Evolutionary conservation across 1,140 invertebrate species (phyloP).

Genomic region (Bombus superbus): DNA sequence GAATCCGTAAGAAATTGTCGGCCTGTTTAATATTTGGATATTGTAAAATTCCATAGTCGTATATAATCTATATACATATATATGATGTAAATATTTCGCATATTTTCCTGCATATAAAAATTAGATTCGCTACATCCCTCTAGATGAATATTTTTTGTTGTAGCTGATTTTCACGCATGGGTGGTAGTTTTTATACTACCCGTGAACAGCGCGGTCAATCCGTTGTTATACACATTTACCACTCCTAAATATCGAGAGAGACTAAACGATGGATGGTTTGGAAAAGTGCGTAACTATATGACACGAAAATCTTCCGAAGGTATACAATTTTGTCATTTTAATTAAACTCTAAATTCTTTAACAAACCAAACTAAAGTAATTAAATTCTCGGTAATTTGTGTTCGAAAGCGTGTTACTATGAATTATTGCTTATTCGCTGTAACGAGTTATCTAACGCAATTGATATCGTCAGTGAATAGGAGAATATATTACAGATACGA

Average conservation of each 20-base stretch:
- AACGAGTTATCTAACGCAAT: background rate
- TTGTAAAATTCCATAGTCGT: too few species aligned
- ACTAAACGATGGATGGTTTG: conserved; percentile 74
- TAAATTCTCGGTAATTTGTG: background rate
- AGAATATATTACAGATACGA: conserved; percentile 66
- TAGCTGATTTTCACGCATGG: conserved; percentile 89
- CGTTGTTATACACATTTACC: conserved; percentile 91
- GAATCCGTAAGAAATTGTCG: too few species aligned
- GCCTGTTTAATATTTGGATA: too few species aligned
- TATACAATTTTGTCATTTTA: conserved; percentile 24
- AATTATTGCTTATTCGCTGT: background rate
- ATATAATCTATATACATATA: too few species aligned
- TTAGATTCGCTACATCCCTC: background rate
- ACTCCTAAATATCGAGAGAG: conserved; percentile 87
- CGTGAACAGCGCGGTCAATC: conserved; percentile 91
- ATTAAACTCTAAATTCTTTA: too few species aligned
- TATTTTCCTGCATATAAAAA: background rate
- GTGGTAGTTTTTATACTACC: conserved; percentile 90
- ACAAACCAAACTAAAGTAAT: background rate
- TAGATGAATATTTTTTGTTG: conserved; percentile 42
- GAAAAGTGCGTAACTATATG: conserved; percentile 62
- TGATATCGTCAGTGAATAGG: background rate
- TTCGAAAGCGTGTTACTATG: background rate
- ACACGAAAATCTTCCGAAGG: conserved; percentile 67
- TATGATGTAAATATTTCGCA: too few species aligned